A percentile compares a stretch with the other conserved stretches of the same genome.
These are phyloP conservation scores for Takifugu ocellatus DNA, from an alignment of 2,797 vertebrate species.

Conservation along the genomic window DNA sequence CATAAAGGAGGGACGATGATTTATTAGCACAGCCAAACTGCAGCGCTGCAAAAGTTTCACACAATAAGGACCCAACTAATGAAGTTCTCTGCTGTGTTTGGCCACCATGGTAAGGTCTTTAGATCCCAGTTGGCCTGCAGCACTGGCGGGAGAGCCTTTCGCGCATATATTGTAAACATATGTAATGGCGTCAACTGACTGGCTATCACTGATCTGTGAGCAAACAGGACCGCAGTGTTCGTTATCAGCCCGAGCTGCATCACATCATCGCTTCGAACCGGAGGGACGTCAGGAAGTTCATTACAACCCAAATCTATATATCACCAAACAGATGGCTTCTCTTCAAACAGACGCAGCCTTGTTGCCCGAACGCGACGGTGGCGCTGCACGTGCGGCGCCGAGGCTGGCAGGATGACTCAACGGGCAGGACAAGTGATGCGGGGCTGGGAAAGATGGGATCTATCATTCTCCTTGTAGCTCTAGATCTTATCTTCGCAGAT, in stretches of 20 bases:
- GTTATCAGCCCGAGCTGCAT: constrained; percentile 38
- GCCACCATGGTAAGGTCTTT: constrained; percentile 12
- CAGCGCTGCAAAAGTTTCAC: constrained; percentile 31
- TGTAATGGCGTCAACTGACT: constrained; percentile 22
- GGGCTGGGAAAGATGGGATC: constrained; percentile 6
- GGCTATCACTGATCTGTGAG: constrained; percentile 32
- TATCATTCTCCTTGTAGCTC: not conserved
- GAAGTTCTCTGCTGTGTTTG: constrained; percentile 43
- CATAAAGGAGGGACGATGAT: constrained; percentile 8
- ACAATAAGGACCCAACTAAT: constrained; percentile 42
- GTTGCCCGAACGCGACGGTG: constrained; percentile 9
- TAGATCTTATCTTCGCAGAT: constrained; percentile 5
- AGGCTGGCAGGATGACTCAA: not conserved
- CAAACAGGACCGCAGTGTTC: constrained; percentile 33
- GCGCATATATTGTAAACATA: constrained; percentile 7
- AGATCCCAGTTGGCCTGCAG: not conserved
- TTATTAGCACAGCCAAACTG: constrained; percentile 28
- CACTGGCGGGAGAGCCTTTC: not conserved
- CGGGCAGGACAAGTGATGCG: not conserved
- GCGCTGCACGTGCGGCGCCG: not conserved
- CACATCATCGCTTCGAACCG: constrained; percentile 38
- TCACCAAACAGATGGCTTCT: constrained; percentile 59
- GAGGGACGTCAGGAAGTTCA: constrained; percentile 34
- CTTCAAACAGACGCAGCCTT: constrained; percentile 50
- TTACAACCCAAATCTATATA: constrained; percentile 45